A percentile compares a stretch with the other conserved stretches of the same genome.
Conservation (phyloP, 2,113 vertebrate species). For the Phyllostomus hastatus region DNA sequence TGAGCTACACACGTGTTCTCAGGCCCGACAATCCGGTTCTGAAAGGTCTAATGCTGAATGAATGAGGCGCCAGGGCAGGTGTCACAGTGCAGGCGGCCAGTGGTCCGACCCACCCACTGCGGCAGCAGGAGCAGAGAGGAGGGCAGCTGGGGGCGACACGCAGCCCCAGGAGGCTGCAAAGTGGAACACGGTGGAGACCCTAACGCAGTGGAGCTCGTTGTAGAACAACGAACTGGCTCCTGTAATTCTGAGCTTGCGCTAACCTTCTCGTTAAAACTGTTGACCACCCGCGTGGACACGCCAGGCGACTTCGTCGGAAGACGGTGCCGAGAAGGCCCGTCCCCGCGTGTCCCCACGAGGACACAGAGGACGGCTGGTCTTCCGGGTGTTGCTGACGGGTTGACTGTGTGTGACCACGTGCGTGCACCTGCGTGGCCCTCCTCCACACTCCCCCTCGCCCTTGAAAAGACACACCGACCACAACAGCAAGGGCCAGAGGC, state of each 20-base stretch:
- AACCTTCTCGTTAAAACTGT: neutral
- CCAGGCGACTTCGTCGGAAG: neutral
- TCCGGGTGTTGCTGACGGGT: neutral
- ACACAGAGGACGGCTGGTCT: neutral
- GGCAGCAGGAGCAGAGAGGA: neutral
- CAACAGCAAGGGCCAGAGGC: neutral
- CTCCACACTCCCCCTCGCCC: neutral
- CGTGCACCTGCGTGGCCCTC: neutral
- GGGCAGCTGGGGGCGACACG: neutral
- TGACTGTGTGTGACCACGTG: neutral
- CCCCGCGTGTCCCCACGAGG: constrained; percentile 57
- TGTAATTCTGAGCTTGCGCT: constrained; percentile 9
- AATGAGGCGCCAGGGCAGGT: neutral
- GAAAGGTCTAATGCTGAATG: neutral
- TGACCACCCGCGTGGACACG: neutral
- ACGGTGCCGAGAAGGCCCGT: constrained; percentile 23
- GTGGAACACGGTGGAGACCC: neutral
- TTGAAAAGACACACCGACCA: neutral
- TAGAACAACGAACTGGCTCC: neutral
- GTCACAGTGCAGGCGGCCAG: neutral
- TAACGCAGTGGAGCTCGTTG: neutral
- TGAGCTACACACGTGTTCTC: neutral
- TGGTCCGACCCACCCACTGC: no score
- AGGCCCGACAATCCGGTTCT: neutral
- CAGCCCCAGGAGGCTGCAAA: neutral